These are phyloP conservation scores for Pyrrhia umbra DNA, from an alignment of 2,888 invertebrate species.

Conservation along the genomic window DNA sequence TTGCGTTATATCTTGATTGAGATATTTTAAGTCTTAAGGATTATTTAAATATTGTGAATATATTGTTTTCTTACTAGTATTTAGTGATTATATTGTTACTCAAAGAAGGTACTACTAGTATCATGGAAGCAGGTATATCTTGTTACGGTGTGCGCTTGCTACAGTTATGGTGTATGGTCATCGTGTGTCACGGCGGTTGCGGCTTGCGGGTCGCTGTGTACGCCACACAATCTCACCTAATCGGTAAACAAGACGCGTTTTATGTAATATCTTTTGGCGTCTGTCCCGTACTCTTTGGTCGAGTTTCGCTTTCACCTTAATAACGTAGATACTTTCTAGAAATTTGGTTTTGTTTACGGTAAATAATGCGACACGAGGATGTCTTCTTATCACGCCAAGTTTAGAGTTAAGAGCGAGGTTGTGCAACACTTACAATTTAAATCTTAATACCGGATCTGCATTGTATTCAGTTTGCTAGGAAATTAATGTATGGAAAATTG, in stretches of 20 bases:
- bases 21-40: too few relatives aligned
- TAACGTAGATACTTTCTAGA: constrained; percentile 83
- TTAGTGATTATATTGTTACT: too few relatives aligned
- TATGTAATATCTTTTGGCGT: constrained; percentile 82
- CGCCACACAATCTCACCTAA: constrained; percentile 76
- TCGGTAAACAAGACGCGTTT: constrained; percentile 80
- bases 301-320: constrained; percentile 85
- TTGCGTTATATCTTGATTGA: too few relatives aligned
- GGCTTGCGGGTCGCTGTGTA: constrained; percentile 56
- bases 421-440: constrained; percentile 51
- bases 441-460: constrained; percentile 54
- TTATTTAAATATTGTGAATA: too few relatives aligned
- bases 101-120: background rate
- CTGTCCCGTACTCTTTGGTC: constrained; percentile 72
- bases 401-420: constrained; percentile 28
- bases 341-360: constrained; percentile 72
- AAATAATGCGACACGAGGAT: constrained; percentile 55
- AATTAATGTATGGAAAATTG: too few relatives aligned
- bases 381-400: constrained; percentile 54
- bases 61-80: too few relatives aligned
- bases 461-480: constrained; percentile 50
- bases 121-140: background rate
- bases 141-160: background rate
- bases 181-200: constrained; percentile 37
- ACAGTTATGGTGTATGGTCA: background rate